Evolutionary conservation across 2,888 invertebrate species (phyloP), one percentile per base, ranked within the genome.

Genomic region (Dioctria linearis): DNA sequence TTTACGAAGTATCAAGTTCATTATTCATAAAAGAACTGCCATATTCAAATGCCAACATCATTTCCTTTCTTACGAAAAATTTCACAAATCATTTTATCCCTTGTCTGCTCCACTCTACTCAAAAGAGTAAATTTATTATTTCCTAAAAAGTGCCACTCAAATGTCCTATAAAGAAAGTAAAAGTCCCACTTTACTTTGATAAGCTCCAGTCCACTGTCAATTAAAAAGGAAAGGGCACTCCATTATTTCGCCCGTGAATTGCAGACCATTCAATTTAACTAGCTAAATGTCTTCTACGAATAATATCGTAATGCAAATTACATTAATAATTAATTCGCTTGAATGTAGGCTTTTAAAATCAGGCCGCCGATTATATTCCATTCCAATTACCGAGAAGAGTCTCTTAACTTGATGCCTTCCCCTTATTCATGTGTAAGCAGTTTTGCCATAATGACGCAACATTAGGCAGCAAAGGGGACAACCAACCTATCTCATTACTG

Each of bases 301-400:
- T 67, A 59, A 54, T 69, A 69, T 59, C 67, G 43, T 79, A 69
- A 79, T 69, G 69, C 67, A 79, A 79, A 79, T 37, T 66, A n/a
- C 79, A 43, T 79, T 67, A 79, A 79, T 79, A 59, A 79, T 79
- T 67, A 59, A 67, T 66, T 11, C 13, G 5, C 5, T 78, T 57
- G 57, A 69, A 67, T 66, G 79, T 42, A 59, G 79, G 67, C 66
- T 79, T 79, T 69, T 79, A 79, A 79, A 79, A 79, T 79, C 79
- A 39, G 67, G 67, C 8, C 67, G n/a, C 40, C 54, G 25, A 25
- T 25, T 25, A 25, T 25, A 2, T 25, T 79, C 67, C 43, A 5
- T 25, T 42, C 43, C 71, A 78, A 79, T 79, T 67, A 79, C 57
- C 4, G 59, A 5, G 49, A 43, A 67, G 13, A 69, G 5, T 25